Conservation (phyloP, 2,888 invertebrate species). For the Colostygia pectinataria region DNA sequence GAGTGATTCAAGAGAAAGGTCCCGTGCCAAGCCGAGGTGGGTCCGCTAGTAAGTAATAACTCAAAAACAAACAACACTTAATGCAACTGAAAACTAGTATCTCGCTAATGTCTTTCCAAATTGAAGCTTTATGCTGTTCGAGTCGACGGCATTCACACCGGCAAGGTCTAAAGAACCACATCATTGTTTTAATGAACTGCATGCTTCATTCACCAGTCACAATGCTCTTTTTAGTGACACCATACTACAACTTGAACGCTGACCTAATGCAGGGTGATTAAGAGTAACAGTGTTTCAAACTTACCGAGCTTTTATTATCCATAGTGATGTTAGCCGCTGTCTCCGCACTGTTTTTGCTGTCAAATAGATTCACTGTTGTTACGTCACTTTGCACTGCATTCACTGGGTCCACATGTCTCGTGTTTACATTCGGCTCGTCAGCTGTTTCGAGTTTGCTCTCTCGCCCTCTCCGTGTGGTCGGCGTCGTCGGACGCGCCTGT, state of each 20-base stretch:
- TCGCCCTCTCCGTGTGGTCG: slow-evolving; percentile 82
- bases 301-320: slow-evolving; percentile 76
- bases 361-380: slow-evolving; percentile 67
- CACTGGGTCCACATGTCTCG: slow-evolving; percentile 76
- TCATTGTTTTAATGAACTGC: slow-evolving; percentile 41
- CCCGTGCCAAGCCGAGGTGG: too few relatives aligned
- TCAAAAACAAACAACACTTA: too few relatives aligned
- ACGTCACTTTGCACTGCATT: slow-evolving; percentile 78
- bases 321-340: slow-evolving; percentile 60
- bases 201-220: slow-evolving; percentile 61
- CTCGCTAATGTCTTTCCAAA: slow-evolving; percentile 14
- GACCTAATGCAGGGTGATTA: neutral
- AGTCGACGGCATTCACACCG: slow-evolving; percentile 32
- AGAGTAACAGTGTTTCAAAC: neutral
- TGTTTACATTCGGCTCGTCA: slow-evolving; percentile 55
- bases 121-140: slow-evolving; percentile 21
- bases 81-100: too few relatives aligned
- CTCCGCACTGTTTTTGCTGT: slow-evolving; percentile 51
- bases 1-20: too few relatives aligned
- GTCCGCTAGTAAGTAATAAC: too few relatives aligned
- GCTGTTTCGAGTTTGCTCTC: slow-evolving; percentile 68
- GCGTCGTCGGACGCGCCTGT: slow-evolving; percentile 72
- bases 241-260: neutral
- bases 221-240: slow-evolving; percentile 4
- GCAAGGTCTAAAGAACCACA: slow-evolving; percentile 30